phyloP scores from a whole-genome alignment of 1,140 invertebrate species.

The Gryllus bimaculatus region DNA sequence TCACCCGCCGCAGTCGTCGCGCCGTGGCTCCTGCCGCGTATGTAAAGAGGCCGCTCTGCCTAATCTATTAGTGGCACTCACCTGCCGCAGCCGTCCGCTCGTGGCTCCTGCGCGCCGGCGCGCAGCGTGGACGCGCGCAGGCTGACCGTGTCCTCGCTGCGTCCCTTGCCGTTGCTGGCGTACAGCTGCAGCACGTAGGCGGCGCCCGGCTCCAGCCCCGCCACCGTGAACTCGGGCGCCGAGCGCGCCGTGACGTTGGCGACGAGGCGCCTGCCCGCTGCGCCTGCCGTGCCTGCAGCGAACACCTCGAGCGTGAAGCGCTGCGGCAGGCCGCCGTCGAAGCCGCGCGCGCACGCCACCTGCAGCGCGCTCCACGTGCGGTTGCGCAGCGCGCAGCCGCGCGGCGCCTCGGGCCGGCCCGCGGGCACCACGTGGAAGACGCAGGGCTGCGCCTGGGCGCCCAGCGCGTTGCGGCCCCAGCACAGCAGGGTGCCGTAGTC shows the following conservation, averaged over 20 bases:
- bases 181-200: constrained; percentile 41
- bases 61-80: no score
- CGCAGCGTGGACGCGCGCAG: constrained; percentile 14
- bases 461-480: constrained; percentile 57
- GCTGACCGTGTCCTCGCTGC: constrained; percentile 29
- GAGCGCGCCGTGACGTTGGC: constrained; percentile 25
- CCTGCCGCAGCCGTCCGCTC: constrained; percentile 10
- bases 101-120: constrained; percentile 16
- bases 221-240: constrained; percentile 33
- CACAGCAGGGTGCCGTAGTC: constrained; percentile 63
- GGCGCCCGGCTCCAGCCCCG: constrained; percentile 36
- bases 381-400: constrained; percentile 38
- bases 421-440: constrained; percentile 63
- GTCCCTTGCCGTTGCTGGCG: constrained; percentile 47
- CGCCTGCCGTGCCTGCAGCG: background rate
- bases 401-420: constrained; percentile 43
- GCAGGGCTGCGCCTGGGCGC: constrained; percentile 54
- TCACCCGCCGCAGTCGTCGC: no score
- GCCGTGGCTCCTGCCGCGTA: no score
- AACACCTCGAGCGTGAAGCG: constrained; percentile 38
- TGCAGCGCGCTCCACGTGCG: constrained; percentile 40
- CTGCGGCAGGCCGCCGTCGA: constrained; percentile 42
- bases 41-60: no score
- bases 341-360: constrained; percentile 39
- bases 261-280: constrained; percentile 20